Evolutionary conservation across 1,140 invertebrate species (phyloP).

Genomic region (Papilio helenus): DNA sequence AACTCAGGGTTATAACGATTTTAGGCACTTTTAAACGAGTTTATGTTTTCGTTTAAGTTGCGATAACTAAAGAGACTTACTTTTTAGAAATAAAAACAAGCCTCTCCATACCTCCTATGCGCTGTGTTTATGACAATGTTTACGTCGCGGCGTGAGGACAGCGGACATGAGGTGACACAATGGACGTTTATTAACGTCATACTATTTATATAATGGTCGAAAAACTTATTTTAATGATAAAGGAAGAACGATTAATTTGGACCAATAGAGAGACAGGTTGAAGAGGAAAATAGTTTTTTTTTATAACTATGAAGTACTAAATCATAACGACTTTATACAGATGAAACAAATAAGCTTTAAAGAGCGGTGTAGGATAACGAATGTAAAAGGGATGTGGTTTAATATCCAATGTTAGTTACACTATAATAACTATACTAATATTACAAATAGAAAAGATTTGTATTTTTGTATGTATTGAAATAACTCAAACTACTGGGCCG

Average conservation of each 20-base stretch:
- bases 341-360: background rate
- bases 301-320: too few species aligned
- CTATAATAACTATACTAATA: slow-evolving; percentile 18
- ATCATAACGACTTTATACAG: background rate
- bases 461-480: too few species aligned
- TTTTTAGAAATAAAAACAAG: background rate
- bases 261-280: too few species aligned
- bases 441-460: too few species aligned
- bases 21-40: too few species aligned
- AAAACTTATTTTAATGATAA: too few species aligned
- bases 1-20: too few species aligned
- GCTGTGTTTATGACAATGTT: slow-evolving; percentile 4
- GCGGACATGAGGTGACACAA: background rate
- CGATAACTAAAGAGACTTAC: background rate
- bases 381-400: slow-evolving; percentile 17
- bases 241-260: too few species aligned
- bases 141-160: slow-evolving; percentile 13
- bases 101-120: background rate
- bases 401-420: slow-evolving; percentile 28
- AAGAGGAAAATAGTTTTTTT: too few species aligned
- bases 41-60: too few species aligned
- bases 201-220: too few species aligned
- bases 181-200: background rate
- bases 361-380: background rate
- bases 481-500: too few species aligned